Evolutionary conservation across 1,140 invertebrate species (phyloP), one percentile per base, ranked within the genome.

Genomic region (Trichonephila clavata): DNA sequence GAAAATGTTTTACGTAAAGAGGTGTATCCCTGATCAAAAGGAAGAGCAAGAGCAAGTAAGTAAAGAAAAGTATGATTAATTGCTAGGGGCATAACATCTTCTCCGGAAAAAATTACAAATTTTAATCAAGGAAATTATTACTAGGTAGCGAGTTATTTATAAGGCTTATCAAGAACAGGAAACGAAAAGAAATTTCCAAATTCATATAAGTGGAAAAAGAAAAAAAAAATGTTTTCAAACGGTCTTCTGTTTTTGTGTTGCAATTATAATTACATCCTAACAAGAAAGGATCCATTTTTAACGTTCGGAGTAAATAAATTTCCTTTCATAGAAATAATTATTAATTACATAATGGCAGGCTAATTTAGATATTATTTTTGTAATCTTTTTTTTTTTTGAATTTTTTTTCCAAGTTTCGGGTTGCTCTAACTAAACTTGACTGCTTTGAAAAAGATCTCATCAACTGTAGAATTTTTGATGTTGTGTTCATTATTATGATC

Each of bases 1-100:
- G 71, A 77, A 77, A 32, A 32, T 77, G 71, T 77, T 77, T 77
- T 77, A 27, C 27, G 32, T 6, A 77, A 77, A 77, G 71, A 77
- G 61, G 21, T 21, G 6, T 77, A 32, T 77, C 71, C 13, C 24
- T 77, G 32, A 6, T 32, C 27, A 77, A 16, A 14, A 77, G 13
- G 27, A 77, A 39, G 32, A 39, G 27, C 16, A 20, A 77, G 27
- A 77, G 27, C 16, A 39, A 77, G 68, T 2, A 71, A 24, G 14
- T 13, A 77, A 39, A 39, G 27, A 71, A 77, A 77, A 77, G 13
- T 39, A 77, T 77, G 71, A 77, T 77, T 77, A 77, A 77, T 77
- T 77, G 71, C 71, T 39, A 32, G 24, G 18, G 71, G 71, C 71
- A 18, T 18, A 63, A 77, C 32, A 18, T 77, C 27, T 77, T 77